These are phyloP conservation scores for Pachycephus smyrnensis DNA, from an alignment of 2,888 invertebrate genomes.

Conservation along the genomic window DNA sequence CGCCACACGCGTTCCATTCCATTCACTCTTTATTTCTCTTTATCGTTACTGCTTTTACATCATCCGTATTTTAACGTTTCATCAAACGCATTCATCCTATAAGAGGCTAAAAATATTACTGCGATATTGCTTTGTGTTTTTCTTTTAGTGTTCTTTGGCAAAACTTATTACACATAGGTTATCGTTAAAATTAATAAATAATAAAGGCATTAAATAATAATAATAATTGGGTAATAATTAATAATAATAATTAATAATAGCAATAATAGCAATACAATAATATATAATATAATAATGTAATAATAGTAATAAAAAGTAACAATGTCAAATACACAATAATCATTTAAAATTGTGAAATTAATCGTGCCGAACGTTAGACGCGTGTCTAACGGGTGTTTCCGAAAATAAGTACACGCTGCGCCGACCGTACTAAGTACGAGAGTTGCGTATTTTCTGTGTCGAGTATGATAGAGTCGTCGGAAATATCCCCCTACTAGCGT, in stretches of 20 bases:
- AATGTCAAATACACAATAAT: constrained; percentile 46
- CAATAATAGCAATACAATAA: constrained; percentile 27
- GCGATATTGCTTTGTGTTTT: constrained; percentile 46
- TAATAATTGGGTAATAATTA: constrained; percentile 32
- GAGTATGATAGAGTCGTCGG: background rate
- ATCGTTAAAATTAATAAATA: constrained; percentile 64
- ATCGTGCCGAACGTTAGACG: constrained; percentile 32
- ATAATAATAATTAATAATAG: constrained; percentile 33
- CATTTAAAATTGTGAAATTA: constrained; percentile 33
- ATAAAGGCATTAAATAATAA: constrained; percentile 57
- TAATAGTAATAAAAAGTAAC: constrained; percentile 49
- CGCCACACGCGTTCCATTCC: constrained; percentile 11
- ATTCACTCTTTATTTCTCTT: constrained; percentile 23
- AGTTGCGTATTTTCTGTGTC: background rate
- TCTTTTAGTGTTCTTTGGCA: constrained; percentile 62
- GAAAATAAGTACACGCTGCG: constrained; percentile 2
- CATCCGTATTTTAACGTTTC: constrained; percentile 23
- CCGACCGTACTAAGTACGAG: background rate
- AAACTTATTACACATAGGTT: constrained; percentile 67
- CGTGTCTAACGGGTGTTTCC: background rate
- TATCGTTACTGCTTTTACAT: constrained; percentile 17
- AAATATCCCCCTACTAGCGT: background rate
- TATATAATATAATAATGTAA: constrained; percentile 37
- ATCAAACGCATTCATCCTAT: constrained; percentile 21
- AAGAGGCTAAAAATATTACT: constrained; percentile 36